These are phyloP conservation scores for Podiceps cristatus DNA, from an alignment of 2,113 vertebrate genomes.

Conservation along the genomic window DNA sequence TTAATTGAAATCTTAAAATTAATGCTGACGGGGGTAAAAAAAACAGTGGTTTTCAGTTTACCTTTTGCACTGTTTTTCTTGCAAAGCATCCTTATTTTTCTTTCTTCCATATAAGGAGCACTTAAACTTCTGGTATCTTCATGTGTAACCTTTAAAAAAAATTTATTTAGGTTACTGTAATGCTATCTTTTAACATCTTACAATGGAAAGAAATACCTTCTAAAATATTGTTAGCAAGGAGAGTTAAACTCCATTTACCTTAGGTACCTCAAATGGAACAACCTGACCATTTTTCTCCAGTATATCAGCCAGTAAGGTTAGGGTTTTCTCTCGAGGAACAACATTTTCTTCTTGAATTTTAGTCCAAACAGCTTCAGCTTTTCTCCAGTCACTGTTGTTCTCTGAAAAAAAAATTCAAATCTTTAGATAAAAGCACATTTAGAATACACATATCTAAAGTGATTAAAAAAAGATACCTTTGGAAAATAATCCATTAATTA, in stretches of 20 bases:
- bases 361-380: conserved; percentile 87
- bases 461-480: background rate
- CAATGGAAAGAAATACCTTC: background rate
- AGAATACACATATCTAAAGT: background rate
- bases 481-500: background rate
- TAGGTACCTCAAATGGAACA: conserved; percentile 88
- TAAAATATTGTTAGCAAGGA: background rate
- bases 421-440: background rate
- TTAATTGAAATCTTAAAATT: background rate
- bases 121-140: background rate
- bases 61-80: conserved; percentile 75
- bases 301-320: conserved; percentile 83
- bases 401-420: conserved; percentile 74
- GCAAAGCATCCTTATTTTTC: conserved; percentile 74
- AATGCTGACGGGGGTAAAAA: background rate
- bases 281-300: conserved; percentile 83
- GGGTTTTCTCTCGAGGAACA: conserved; percentile 87
- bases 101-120: background rate
- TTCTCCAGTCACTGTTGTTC: conserved; percentile 81
- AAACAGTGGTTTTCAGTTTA: conserved; percentile 41
- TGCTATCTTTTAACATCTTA: background rate
- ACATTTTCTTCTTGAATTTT: conserved; percentile 97
- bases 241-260: conserved; percentile 80
- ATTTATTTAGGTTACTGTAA: background rate
- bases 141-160: conserved; percentile 77